Evolutionary conservation across 1,140 invertebrate species (phyloP).

Genomic region (Drosophila fuyamai): DNA sequence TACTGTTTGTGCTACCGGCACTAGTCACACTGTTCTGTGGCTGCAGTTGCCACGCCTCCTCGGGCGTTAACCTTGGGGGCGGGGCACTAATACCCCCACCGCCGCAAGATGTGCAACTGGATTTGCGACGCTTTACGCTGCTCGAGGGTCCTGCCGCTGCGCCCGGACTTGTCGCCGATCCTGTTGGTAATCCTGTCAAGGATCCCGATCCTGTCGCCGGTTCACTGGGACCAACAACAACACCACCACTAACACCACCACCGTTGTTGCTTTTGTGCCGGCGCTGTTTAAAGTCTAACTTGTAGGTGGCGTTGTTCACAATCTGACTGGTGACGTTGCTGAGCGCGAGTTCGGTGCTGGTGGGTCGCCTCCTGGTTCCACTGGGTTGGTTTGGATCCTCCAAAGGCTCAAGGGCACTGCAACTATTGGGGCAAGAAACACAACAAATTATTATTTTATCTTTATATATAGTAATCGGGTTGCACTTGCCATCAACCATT

Average conservation of each 20-base stretch:
- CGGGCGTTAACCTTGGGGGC: conserved; percentile 57
- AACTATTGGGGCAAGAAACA: conserved; percentile 24
- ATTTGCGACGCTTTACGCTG: conserved; percentile 58
- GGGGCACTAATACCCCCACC: conserved; percentile 29
- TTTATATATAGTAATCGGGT: not conserved
- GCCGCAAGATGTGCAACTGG: conserved; percentile 67
- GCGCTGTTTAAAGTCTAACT: conserved; percentile 71
- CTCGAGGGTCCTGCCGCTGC: conserved; percentile 20
- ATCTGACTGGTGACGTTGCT: conserved; percentile 73
- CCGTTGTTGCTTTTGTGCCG: conserved; percentile 70
- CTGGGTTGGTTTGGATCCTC: conserved; percentile 23
- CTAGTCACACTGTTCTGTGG: conserved; percentile 73
- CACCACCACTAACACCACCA: not conserved
- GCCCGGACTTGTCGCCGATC: conserved; percentile 21
- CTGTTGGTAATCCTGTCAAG: conserved; percentile 21
- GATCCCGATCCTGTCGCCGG: conserved; percentile 11
- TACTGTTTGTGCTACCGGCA: conserved; percentile 73
- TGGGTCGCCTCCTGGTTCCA: conserved; percentile 45
- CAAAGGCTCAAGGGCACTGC: conserved; percentile 60
- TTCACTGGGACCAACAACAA: not conserved
- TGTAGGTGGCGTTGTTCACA: conserved; percentile 69
- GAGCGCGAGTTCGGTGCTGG: conserved; percentile 66
- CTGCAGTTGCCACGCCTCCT: conserved; percentile 70
- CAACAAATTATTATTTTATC: not conserved
- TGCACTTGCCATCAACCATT: conserved; percentile 32